Base-by-base conservation (phyloP, 1,140 invertebrate species). In the Teleogryllus occipitalis region DNA sequence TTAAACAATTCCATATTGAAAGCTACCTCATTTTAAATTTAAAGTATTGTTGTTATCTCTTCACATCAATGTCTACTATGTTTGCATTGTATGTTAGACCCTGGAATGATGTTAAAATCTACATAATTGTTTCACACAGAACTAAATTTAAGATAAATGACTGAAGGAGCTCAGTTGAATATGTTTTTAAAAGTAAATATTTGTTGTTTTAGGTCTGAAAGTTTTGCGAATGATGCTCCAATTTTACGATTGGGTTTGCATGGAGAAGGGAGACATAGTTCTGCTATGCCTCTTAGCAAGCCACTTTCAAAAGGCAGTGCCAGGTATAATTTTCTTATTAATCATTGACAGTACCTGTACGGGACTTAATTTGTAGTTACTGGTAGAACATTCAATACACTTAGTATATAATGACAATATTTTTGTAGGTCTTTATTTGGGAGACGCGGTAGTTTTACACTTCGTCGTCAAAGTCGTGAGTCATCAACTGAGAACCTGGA, bases 151-250 rank as follows among this genome's bases (percentile, higher is more conserved):
- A 39, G 1, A 39, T 39, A 39, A 39, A 39, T 39, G 5, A 39
- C 27, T 39, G 27, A 39, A 39, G 27, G 27, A 39, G 14, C 10
- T 75, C 8, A 12, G 4, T 21, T 74, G n/a, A 7, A 21, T 6
- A 75, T 22, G n/a, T 7, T 12, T 75, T 75, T 75, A 75, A 21
- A 10, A 22, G 14, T 8, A 39, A 75, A 75, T 75, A 76, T 78
- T 76, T 80, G 22, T 21, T 75, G 39, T 78, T 82, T 89, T 12
- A 87, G 91, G 77, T 92, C 91, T 6, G 91, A 93, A 82, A 94
- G 92, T 84, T 93, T 93, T 84, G 93, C 91, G 0, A 92, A 90
- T 27, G 93, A 94, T 85, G 91, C 92, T 8, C 90, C 93, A 83
- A 91, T 94, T 54, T 86, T 95, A 65, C 54, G 54, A 3, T 65